A percentile compares a stretch with the other conserved stretches of the same genome.
Conservation (phyloP, 2,113 vertebrate genomes). For the Aramus guarauna region DNA sequence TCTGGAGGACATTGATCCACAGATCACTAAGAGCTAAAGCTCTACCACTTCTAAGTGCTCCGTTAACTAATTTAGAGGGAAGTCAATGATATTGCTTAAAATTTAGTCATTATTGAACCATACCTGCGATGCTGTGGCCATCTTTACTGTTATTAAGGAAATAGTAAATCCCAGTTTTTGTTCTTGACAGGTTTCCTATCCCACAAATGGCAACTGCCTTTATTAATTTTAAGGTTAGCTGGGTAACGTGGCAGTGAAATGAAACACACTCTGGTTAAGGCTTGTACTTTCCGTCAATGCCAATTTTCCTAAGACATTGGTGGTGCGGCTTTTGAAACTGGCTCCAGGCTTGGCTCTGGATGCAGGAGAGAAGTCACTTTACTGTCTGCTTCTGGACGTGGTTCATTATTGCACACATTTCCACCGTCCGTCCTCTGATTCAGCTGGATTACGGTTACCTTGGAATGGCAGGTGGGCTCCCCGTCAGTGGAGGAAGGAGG, state of each 20-base stretch:
- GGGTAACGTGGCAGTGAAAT: background rate
- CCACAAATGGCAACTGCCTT: background rate
- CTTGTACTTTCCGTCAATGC: background rate
- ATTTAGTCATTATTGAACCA: background rate
- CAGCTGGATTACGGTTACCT: slow-evolving; percentile 73
- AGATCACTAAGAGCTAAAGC: background rate
- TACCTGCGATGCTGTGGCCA: background rate
- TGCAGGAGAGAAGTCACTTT: background rate
- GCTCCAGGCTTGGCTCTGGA: background rate
- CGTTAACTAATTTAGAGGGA: background rate
- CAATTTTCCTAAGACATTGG: background rate
- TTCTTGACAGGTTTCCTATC: background rate
- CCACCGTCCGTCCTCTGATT: background rate
- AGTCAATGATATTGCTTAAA: background rate
- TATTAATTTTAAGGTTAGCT: background rate
- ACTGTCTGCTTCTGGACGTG: background rate
- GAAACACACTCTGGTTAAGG: background rate
- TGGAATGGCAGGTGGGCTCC: slow-evolving; percentile 66
- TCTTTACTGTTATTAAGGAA: background rate
- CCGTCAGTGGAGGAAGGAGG: slow-evolving; percentile 30
- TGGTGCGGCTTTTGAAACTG: background rate
- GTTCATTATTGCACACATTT: background rate
- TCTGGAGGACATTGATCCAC: background rate
- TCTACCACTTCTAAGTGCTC: background rate
- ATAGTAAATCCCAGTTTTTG: background rate